These are phyloP conservation scores for Cricetomys ansorgei DNA, from an alignment of 2,113 vertebrate species.

Conservation along the genomic window DNA sequence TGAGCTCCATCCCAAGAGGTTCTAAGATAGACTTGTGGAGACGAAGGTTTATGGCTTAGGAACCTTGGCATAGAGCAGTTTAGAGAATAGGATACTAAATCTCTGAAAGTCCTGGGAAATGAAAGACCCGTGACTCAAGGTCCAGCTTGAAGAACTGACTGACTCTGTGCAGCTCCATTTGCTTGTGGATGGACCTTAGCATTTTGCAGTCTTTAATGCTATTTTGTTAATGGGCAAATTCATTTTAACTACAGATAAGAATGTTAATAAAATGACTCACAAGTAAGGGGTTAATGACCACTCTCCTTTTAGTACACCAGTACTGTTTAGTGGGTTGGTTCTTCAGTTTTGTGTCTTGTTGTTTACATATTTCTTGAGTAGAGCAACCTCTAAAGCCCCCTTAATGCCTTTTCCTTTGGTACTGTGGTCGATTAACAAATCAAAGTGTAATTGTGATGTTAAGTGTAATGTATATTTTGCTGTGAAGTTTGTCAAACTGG, in stretches of 20 bases:
- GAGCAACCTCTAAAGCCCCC: neutral
- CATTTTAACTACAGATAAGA: neutral
- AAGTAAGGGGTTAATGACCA: neutral
- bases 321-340: neutral
- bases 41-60: neutral
- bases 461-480: neutral
- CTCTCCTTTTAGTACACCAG: neutral
- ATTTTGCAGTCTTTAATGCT: constrained; percentile 28
- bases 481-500: neutral
- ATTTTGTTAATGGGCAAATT: neutral
- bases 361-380: constrained; percentile 2
- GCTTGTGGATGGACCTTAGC: neutral
- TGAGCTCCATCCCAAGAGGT: neutral
- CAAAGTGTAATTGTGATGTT: constrained; percentile 25
- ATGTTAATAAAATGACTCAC: neutral
- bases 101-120: neutral
- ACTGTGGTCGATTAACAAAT: constrained; percentile 38
- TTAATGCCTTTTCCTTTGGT: constrained; percentile 11
- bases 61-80: neutral
- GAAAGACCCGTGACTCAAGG: neutral
- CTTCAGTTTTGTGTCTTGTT: neutral
- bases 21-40: neutral
- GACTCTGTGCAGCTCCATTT: neutral
- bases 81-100: neutral
- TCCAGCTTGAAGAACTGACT: neutral